These are phyloP conservation scores for Sarcophaga bullata DNA, from an alignment of 1,140 invertebrate species.

Conservation along the genomic window DNA sequence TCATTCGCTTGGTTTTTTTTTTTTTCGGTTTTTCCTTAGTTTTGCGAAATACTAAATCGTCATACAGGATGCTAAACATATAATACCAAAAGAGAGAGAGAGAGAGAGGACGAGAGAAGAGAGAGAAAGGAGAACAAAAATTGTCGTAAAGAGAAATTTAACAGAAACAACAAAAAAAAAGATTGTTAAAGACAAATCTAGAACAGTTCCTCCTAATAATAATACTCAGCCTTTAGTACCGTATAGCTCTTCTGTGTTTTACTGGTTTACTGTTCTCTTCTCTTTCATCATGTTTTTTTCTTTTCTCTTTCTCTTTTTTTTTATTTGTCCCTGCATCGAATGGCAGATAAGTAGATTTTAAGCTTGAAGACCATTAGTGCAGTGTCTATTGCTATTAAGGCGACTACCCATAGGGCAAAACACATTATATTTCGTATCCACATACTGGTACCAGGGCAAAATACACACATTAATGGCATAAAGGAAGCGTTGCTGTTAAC, in stretches of 20 bases:
- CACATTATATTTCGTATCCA: background rate
- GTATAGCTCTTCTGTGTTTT: background rate
- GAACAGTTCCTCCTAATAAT: constrained; percentile 26
- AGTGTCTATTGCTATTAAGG: constrained; percentile 3
- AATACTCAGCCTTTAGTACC: constrained; percentile 21
- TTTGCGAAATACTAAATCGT: constrained; percentile 33
- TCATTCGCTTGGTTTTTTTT: background rate
- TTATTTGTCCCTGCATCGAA: background rate
- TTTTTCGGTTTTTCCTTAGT: background rate
- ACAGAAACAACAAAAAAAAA: background rate
- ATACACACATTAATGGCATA: background rate
- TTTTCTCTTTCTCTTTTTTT: background rate
- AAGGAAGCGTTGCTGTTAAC: background rate
- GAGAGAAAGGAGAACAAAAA: background rate
- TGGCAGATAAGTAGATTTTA: constrained; percentile 25
- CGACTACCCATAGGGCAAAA: constrained; percentile 30
- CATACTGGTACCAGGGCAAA: background rate
- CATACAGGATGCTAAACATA: constrained; percentile 39
- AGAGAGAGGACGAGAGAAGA: background rate
- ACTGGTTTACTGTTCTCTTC: background rate
- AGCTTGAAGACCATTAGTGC: constrained; percentile 34
- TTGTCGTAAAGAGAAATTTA: background rate
- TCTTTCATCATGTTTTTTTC: background rate
- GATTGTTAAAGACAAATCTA: background rate
- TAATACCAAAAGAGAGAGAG: background rate